A percentile compares a stretch with the other conserved stretches of the same genome.
Evolutionary conservation across 2,113 vertebrate species (phyloP).

Genomic region (Phaethornis superciliosus): DNA sequence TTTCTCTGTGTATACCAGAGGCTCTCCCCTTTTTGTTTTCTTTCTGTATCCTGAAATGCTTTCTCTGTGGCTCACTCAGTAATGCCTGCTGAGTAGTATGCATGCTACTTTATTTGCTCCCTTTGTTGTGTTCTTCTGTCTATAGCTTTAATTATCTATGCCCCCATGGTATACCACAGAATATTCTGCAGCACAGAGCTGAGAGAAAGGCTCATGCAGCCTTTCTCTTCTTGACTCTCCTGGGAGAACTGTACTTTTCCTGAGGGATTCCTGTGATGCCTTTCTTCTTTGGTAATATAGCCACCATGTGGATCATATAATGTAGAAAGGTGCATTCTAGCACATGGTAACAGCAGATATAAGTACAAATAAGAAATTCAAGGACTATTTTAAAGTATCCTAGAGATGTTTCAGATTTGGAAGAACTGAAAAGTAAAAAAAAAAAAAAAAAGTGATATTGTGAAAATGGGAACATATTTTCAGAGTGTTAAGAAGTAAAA

Average conservation of each 20-base stretch:
- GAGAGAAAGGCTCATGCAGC: not conserved
- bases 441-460: not conserved
- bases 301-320: not conserved
- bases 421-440: not conserved
- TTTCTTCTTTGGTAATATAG: not conserved
- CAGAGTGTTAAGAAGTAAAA: not conserved
- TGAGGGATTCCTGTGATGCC: not conserved
- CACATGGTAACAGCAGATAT: not conserved
- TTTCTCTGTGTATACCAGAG: not conserved
- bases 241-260: not conserved
- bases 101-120: not conserved
- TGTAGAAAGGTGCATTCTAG: not conserved
- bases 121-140: not conserved
- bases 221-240: not conserved
- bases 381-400: not conserved
- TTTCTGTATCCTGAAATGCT: not conserved
- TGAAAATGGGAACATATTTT: not conserved
- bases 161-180: not conserved
- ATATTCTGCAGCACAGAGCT: not conserved
- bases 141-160: not conserved
- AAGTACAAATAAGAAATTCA: not conserved
- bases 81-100: not conserved
- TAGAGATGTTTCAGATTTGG: not conserved
- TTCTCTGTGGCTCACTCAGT: not conserved
- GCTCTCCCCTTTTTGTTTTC: not conserved